Conservation (phyloP, 2,888 invertebrate genomes). For the Dolichopus griseipennis region DNA sequence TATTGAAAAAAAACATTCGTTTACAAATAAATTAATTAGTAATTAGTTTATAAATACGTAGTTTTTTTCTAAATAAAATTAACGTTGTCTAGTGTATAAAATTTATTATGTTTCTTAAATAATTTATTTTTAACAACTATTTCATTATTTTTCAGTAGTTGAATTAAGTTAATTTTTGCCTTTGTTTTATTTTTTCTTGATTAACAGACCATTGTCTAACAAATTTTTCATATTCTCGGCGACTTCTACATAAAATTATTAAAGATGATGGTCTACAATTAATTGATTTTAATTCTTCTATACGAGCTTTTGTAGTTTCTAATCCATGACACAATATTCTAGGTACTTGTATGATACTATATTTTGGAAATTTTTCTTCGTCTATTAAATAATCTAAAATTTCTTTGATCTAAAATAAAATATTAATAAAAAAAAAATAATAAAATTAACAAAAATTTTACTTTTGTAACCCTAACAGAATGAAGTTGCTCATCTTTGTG, state of each 20-base stretch:
- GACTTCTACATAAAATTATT: slow-evolving; percentile 50
- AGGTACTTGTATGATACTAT: slow-evolving; percentile 49
- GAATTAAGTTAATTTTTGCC: not conserved
- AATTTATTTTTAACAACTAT: slow-evolving; percentile 16
- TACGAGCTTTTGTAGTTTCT: slow-evolving; percentile 48
- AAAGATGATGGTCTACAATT: slow-evolving; percentile 47
- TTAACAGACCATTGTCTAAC: slow-evolving; percentile 35
- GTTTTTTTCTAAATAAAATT: slow-evolving; percentile 12
- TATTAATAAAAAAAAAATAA: slow-evolving; percentile 13
- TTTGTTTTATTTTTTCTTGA: not conserved
- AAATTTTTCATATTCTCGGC: slow-evolving; percentile 49
- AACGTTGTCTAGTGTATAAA: not conserved
- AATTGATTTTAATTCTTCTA: slow-evolving; percentile 45
- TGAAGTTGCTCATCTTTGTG: slow-evolving; percentile 47
- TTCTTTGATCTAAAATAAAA: slow-evolving; percentile 47
- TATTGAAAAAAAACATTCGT: not conserved
- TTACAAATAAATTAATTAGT: not conserved
- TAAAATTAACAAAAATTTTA: slow-evolving; percentile 25
- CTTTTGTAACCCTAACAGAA: slow-evolving; percentile 50
- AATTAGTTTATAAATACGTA: slow-evolving; percentile 8
- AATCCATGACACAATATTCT: slow-evolving; percentile 50
- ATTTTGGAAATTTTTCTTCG: slow-evolving; percentile 46
- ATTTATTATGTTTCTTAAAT: slow-evolving; percentile 20
- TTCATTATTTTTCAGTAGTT: not conserved
- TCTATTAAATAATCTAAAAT: slow-evolving; percentile 50